Evolutionary conservation across 1,140 invertebrate species (phyloP).

Genomic region (Planococcus citri): DNA sequence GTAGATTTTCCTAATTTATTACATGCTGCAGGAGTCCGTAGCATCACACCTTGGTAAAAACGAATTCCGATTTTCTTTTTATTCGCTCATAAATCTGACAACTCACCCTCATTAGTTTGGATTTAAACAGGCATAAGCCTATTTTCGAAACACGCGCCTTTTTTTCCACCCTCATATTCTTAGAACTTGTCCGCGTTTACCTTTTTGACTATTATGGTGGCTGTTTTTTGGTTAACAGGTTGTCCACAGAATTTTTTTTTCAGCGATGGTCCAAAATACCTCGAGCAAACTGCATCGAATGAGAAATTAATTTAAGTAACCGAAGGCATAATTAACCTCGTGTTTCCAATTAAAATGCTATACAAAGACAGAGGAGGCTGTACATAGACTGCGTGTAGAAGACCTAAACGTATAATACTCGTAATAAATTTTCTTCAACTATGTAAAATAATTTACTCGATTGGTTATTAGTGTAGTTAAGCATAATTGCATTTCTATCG

Average conservation of each 20-base stretch:
- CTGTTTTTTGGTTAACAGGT: neutral
- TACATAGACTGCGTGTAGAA: too few relatives aligned
- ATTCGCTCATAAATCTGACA: neutral
- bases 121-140: neutral
- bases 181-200: neutral
- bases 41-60: neutral
- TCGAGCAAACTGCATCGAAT: too few relatives aligned
- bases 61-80: neutral
- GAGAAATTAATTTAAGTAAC: neutral
- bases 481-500: neutral
- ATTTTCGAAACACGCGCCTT: neutral
- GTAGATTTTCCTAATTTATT: too few relatives aligned
- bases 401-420: too few relatives aligned
- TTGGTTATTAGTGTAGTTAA: neutral
- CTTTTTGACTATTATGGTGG: neutral
- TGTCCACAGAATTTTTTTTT: neutral
- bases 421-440: neutral
- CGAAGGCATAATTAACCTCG: neutral
- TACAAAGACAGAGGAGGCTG: neutral
- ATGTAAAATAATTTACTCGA: neutral
- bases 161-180: neutral
- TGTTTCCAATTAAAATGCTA: neutral
- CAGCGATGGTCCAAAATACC: too few relatives aligned
- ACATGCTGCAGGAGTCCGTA: too few relatives aligned
- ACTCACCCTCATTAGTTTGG: neutral